Conservation (phyloP, 2,113 vertebrate genomes). For the Cathartes aura region DNA sequence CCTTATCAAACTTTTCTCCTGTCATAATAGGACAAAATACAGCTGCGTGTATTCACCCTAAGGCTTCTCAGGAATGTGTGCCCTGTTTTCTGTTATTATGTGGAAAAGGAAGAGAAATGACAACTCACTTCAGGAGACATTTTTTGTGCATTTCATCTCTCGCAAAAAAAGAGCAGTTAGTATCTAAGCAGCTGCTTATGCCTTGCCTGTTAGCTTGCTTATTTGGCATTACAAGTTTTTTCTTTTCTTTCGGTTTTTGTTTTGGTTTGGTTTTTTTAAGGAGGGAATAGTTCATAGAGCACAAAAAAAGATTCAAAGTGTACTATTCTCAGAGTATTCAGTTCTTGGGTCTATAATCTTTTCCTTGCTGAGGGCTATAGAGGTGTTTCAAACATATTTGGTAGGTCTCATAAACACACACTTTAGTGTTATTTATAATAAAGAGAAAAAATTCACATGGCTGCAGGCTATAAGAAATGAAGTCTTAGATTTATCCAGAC, state of each 20-base stretch:
- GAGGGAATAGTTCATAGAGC: background rate
- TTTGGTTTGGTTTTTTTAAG: background rate
- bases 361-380: background rate
- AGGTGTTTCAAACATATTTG: background rate
- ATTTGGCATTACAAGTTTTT: background rate
- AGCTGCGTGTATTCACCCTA: background rate
- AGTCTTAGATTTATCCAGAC: background rate
- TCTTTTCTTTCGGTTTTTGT: background rate
- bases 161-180: fast-evolving
- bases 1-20: background rate
- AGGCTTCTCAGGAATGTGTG: background rate
- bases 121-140: background rate
- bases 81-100: background rate
- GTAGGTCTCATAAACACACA: background rate
- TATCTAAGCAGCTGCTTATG: background rate
- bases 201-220: background rate
- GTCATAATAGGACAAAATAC: background rate
- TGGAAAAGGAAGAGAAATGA: background rate
- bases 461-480: background rate
- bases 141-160: background rate
- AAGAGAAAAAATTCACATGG: background rate
- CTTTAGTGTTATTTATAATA: background rate
- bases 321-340: background rate
- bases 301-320: background rate
- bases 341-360: background rate